Evolutionary conservation across 1,140 invertebrate species (phyloP).

Genomic region (Theocolax elegans): DNA sequence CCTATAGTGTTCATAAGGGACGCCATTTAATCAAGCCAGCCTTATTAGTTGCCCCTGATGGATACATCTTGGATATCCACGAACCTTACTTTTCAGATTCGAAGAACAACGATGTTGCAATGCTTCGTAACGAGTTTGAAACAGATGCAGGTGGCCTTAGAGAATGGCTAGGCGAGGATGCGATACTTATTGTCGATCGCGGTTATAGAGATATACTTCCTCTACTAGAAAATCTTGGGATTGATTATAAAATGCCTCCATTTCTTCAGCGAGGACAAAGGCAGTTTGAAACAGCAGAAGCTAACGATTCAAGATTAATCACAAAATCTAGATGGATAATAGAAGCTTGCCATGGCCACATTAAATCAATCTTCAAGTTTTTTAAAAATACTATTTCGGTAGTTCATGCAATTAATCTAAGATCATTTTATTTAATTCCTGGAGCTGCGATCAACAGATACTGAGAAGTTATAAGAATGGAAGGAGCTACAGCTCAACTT

Average conservation of each 20-base stretch:
- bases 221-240: neutral
- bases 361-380: slow-evolving; percentile 36
- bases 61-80: slow-evolving; percentile 9
- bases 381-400: no score
- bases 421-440: no score
- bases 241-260: slow-evolving; percentile 8
- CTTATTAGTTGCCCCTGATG: neutral
- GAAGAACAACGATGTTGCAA: neutral
- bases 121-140: neutral
- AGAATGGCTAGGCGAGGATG: neutral
- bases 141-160: neutral
- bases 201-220: slow-evolving; percentile 3
- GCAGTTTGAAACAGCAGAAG: slow-evolving; percentile 30
- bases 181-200: neutral
- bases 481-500: no score
- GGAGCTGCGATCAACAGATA: no score
- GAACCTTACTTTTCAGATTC: neutral
- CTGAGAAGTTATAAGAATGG: no score
- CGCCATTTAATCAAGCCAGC: neutral
- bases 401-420: no score
- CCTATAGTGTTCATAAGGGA: slow-evolving; percentile 11
- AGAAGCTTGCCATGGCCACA: slow-evolving; percentile 41
- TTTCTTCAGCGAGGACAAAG: neutral
- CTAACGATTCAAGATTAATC: slow-evolving; percentile 33
- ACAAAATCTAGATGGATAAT: slow-evolving; percentile 45